These are phyloP conservation scores for Idris sp. DNA, from an alignment of 1,140 invertebrate genomes.

Conservation along the genomic window DNA sequence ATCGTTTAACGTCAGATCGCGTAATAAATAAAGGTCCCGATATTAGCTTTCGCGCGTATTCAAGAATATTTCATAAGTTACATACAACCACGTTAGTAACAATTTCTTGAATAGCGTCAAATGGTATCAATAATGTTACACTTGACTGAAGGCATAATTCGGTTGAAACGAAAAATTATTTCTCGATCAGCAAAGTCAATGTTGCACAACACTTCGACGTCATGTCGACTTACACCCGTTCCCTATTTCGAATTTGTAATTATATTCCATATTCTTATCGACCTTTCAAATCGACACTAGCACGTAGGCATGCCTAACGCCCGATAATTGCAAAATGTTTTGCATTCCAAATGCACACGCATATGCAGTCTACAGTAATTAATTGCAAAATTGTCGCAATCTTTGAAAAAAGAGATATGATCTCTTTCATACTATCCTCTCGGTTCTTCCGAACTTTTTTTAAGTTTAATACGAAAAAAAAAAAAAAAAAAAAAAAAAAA, in stretches of 20 bases:
- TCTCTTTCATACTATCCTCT: slow-evolving; percentile 31
- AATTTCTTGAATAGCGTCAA: slow-evolving; percentile 57
- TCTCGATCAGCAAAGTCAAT: slow-evolving; percentile 60
- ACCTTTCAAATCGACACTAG: slow-evolving; percentile 72
- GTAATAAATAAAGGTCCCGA: slow-evolving; percentile 39
- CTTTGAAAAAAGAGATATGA: slow-evolving; percentile 38
- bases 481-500: no score
- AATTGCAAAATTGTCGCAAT: slow-evolving; percentile 67
- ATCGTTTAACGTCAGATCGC: slow-evolving; percentile 40
- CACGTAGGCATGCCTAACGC: slow-evolving; percentile 63
- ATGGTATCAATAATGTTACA: slow-evolving; percentile 63
- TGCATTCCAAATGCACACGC: slow-evolving; percentile 64
- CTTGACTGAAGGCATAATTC: slow-evolving; percentile 62
- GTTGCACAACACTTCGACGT: slow-evolving; percentile 60
- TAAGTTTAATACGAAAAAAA: no score
- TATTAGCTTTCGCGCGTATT: slow-evolving; percentile 21
- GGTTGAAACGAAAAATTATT: slow-evolving; percentile 61
- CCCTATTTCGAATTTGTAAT: slow-evolving; percentile 74
- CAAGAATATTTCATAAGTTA: slow-evolving; percentile 54
- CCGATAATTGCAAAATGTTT: slow-evolving; percentile 74
- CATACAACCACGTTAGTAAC: slow-evolving; percentile 37
- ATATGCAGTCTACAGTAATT: slow-evolving; percentile 61
- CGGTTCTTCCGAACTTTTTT: slow-evolving; percentile 14
- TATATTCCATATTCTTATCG: slow-evolving; percentile 75
- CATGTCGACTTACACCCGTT: slow-evolving; percentile 62